Conservation (phyloP, 2,888 invertebrate genomes). For the Antheraea yamamai region DNA sequence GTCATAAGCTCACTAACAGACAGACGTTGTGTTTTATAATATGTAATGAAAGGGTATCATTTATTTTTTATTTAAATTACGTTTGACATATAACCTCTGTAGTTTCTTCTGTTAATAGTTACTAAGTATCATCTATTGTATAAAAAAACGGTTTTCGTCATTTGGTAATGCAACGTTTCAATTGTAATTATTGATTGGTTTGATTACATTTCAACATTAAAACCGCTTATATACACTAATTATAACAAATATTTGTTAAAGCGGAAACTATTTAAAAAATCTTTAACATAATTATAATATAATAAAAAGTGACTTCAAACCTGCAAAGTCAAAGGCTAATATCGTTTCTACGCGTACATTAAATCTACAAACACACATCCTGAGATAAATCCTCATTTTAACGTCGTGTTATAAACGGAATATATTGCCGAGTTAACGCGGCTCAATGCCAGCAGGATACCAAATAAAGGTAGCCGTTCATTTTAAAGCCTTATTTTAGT, state of each 20-base stretch:
- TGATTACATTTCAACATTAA: no score
- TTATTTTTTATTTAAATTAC: no score
- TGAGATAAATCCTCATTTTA: constrained; percentile 9
- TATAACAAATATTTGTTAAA: background rate
- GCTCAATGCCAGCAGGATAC: constrained; percentile 6
- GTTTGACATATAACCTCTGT: no score
- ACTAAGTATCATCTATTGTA: no score
- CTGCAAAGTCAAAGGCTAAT: background rate
- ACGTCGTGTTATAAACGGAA: constrained; percentile 6
- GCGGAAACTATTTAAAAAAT: background rate
- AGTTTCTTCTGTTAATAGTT: no score
- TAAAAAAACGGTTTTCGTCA: no score
- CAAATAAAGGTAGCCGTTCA: constrained; percentile 32
- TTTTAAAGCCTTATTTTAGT: constrained; percentile 36
- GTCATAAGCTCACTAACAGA: no score
- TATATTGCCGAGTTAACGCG: constrained; percentile 6
- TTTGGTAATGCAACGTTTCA: no score
- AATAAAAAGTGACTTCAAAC: background rate
- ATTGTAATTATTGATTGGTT: no score
- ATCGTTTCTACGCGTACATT: background rate
- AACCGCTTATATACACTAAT: no score
- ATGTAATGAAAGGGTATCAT: no score
- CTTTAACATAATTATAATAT: background rate
- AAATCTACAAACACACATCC: background rate
- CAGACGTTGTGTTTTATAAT: no score